Percentiles rank a stretch among this genome's conserved stretches.
phyloP scores from a whole-genome alignment of 2,888 invertebrate species.

The Lacanobia wlatinum region DNA sequence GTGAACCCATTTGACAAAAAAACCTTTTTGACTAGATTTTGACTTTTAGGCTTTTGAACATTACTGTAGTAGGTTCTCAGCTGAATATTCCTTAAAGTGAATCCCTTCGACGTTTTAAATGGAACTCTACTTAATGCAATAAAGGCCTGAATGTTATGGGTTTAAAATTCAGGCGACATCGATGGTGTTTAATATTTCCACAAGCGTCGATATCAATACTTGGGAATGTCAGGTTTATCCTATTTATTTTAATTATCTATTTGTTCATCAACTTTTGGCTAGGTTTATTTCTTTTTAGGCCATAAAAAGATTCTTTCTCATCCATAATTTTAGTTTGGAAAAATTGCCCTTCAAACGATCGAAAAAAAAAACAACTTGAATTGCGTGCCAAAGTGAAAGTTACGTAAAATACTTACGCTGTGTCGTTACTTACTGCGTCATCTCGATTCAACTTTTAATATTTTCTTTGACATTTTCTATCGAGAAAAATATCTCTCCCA shows the following conservation, averaged over 20 bases:
- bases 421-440: conserved; percentile 28
- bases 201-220: not conserved
- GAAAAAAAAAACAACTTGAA: conserved; percentile 15
- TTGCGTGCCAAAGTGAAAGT: conserved; percentile 8
- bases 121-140: not conserved
- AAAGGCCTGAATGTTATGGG: not conserved
- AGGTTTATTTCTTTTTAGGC: conserved; percentile 1
- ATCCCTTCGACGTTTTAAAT: conserved; percentile 3
- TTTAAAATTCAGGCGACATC: not conserved
- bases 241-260: not conserved
- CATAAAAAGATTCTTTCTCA: too few species aligned
- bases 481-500: conserved; percentile 41
- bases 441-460: conserved; percentile 55
- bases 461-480: conserved; percentile 55
- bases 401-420: conserved; percentile 25
- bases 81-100: not conserved
- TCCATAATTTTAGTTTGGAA: not conserved
- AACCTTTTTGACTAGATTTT: not conserved
- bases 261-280: not conserved
- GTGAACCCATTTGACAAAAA: too few species aligned
- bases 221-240: not conserved
- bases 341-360: conserved; percentile 5
- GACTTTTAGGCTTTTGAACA: not conserved
- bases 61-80: not conserved
- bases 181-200: conserved; percentile 3